Evolutionary conservation across 1,140 invertebrate species (phyloP), one percentile per base, ranked within the genome.

Genomic region (Sitophilus oryzae): DNA sequence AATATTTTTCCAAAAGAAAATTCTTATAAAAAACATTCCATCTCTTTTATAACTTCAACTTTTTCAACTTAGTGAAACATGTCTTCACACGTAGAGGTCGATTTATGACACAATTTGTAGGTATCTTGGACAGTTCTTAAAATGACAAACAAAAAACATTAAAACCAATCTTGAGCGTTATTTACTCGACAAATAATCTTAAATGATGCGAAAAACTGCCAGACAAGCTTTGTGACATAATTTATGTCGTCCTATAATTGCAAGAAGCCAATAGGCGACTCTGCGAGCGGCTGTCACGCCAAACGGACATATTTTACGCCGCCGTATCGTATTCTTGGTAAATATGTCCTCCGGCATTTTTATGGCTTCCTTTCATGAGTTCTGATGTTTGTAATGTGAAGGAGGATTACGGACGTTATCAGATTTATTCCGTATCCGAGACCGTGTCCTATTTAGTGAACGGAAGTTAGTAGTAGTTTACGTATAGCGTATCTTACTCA

Each of bases 271-370:
- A 42, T 42, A 42, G 19, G 21, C 19, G 40, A 6, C 4, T 42
- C 10, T 42, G 15, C n/a, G 11, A 19, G 15, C 19, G n/a, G n/a
- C n/a, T n/a, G 40, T 42, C 40, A 42, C 40, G 40, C 15, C 2
- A 42, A 18, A 9, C 3, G n/a, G 2, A 20, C 20, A 42, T 42
- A 42, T 42, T 42, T 42, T 42, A 42, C 19, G 11, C 40, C n/a
- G n/a, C n/a, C 15, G 40, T 19, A 42, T 42, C 40, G 15, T 6
- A 19, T 9, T 2, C 40, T 42, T n/a, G 18, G 19, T 42, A 42
- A 42, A 42, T 42, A 42, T 42, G 15, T 42, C 18, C 40, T 15
- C 19, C 21, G 40, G 40, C 40, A n/a, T 42, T 42, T 42, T 42
- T 42, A 42, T 42, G 40, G 40, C 16, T 21, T 42, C 15, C 16